Evolutionary conservation across 2,113 vertebrate species (phyloP), one percentile per base, ranked within the genome.

Genomic region (Tapirus terrestris): DNA sequence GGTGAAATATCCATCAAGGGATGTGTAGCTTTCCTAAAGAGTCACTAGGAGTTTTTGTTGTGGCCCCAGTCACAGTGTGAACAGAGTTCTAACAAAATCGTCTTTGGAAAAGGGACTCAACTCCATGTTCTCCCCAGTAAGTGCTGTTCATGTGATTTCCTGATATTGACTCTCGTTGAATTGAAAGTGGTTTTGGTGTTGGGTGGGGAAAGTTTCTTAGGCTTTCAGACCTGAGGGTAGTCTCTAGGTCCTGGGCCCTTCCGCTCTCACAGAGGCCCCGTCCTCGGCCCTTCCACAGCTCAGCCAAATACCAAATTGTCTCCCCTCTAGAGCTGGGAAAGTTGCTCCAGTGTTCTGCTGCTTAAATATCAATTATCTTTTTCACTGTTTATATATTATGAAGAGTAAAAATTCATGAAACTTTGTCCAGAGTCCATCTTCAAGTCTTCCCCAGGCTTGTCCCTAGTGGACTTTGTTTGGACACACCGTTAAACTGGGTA

Each of bases 101-200:
- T n/a, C 96, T 97, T 98, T 94, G 98, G 98, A 88, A 97, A 94
- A 92, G 97, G 98, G 51, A 98, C 94, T 33, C 90, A 23, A 25
- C 97, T 98, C 94, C 95, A 36, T 36, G 77, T 98, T 93, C 94
- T 97, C 23, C 96, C 97, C 12, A 67, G 98, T 98, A 97, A 98
- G 98, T 98, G 36, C 25, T 8, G 1, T 51, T 91, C 25, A 13
- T 75, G 51, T 77, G 36, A 36, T 75, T 94, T 97, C 96, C 82
- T 68, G 39, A 84, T 29, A 61, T 2, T 90, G 23, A 85, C 53
- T 80, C 36, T 72, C 56, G 61, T 25, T 60, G 23, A 95, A 45
- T 61, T 90, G 12, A 70, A 91, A 88, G 43, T 31, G 39, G 23
- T 77, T 53, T 68, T 23, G 33, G 58, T 68, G 33, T 53, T 84